Evolutionary conservation across 2,113 vertebrate genomes (phyloP).

Genomic region (Balaenoptera acutorostrata): DNA sequence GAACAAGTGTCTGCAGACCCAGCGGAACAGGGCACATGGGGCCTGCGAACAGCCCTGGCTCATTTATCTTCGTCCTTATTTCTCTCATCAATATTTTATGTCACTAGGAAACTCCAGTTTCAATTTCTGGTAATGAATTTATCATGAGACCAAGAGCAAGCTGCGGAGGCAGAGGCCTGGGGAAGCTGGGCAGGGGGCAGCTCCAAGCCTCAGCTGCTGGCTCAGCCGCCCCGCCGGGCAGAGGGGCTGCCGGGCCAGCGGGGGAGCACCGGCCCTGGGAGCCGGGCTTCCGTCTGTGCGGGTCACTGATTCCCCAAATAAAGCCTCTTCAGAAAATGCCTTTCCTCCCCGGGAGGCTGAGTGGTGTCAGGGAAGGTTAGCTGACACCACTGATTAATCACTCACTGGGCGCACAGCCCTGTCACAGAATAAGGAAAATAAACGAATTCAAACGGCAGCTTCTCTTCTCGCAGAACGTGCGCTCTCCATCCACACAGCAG

Average conservation of each 20-base stretch:
- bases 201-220: not conserved
- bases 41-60: conserved; percentile 19
- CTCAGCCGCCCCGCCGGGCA: not conserved
- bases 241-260: not conserved
- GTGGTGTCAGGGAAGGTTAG: not conserved
- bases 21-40: not conserved
- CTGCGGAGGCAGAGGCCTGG: not conserved
- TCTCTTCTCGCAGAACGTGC: not conserved
- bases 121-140: conserved; percentile 55
- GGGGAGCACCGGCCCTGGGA: not conserved
- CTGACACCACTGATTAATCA: conserved; percentile 38
- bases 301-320: not conserved
- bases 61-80: conserved; percentile 75
- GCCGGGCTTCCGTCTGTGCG: not conserved
- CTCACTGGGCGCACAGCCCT: not conserved
- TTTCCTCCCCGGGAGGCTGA: not conserved
- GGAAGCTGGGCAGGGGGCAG: not conserved
- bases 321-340: conserved; percentile 21
- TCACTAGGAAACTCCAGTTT: conserved; percentile 59
- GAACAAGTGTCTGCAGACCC: not conserved
- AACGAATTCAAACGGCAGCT: not conserved
- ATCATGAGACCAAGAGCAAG: conserved; percentile 35
- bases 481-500: not conserved
- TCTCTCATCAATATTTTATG: conserved; percentile 59
- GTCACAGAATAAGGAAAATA: not conserved